Evolutionary conservation across 2,113 vertebrate genomes (phyloP).

Genomic region (Rhodinocichla rosea): DNA sequence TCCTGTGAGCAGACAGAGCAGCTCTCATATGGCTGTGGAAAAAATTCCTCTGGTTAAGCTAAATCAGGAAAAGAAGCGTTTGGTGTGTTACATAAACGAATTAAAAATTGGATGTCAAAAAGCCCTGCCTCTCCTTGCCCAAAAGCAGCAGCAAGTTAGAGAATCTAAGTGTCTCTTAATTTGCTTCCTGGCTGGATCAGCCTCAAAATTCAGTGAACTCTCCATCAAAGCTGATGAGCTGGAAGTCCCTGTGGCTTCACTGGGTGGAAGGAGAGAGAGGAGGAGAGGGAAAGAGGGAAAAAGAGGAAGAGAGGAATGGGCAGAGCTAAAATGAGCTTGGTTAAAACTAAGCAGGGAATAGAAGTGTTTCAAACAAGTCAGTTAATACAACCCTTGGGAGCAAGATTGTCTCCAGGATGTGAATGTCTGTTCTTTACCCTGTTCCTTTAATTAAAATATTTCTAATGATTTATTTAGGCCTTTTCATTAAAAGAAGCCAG

Average conservation of each 20-base stretch:
- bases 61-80: conserved; percentile 54
- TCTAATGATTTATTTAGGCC: conserved; percentile 20
- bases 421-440: neutral
- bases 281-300: neutral
- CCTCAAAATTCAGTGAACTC: conserved; percentile 32
- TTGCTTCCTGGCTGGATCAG: conserved; percentile 60
- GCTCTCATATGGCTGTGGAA: conserved; percentile 20
- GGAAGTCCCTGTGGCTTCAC: conserved; percentile 19
- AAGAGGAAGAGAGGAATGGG: neutral
- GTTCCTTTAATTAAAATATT: neutral
- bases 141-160: conserved; percentile 38
- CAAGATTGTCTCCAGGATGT: neutral
- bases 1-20: conserved; percentile 9
- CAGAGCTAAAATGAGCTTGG: neutral
- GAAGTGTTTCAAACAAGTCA: neutral
- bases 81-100: conserved; percentile 58
- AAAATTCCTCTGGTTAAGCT: conserved; percentile 49
- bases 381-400: conserved; percentile 1
- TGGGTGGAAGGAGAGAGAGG: neutral
- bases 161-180: conserved; percentile 62
- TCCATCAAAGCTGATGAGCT: conserved; percentile 56
- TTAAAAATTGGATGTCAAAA: conserved; percentile 66
- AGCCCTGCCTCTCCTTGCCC: conserved; percentile 48
- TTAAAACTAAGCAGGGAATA: conserved; percentile 1
- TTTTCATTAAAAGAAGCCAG: neutral